These are phyloP conservation scores for Leptosomus discolor DNA, from an alignment of 2,113 vertebrate species.

Conservation along the genomic window DNA sequence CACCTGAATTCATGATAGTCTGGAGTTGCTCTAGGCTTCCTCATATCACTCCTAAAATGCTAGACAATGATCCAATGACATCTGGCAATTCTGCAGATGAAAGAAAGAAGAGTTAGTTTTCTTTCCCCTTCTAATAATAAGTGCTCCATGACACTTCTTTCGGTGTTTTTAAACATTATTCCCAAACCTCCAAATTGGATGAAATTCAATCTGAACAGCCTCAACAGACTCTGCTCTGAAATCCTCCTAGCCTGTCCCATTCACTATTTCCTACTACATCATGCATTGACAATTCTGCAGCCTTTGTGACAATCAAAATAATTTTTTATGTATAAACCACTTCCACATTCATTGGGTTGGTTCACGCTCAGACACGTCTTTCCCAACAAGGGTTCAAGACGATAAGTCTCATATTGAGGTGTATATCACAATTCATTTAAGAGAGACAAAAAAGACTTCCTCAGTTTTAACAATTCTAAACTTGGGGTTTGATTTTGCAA, in stretches of 20 bases:
- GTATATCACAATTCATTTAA: neutral
- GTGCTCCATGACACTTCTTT: neutral
- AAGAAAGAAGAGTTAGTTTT: neutral
- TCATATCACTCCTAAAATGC: neutral
- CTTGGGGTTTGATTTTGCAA: neutral
- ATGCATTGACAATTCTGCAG: neutral
- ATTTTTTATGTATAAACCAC: neutral
- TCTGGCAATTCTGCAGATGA: neutral
- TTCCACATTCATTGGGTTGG: neutral
- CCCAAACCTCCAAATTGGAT: neutral
- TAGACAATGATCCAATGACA: neutral
- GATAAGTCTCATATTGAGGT: neutral
- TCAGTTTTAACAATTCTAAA: neutral
- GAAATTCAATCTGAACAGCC: neutral
- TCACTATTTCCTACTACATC: neutral
- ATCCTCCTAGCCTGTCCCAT: neutral
- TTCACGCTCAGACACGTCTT: neutral
- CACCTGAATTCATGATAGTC: neutral
- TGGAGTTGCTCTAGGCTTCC: neutral
- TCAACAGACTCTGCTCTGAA: neutral
- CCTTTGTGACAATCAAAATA: neutral
- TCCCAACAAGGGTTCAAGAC: neutral
- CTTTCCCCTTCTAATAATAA: neutral
- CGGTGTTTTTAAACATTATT: neutral
- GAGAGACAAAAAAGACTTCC: neutral